A percentile compares a stretch with the other conserved stretches of the same genome.
Evolutionary conservation across 2,113 vertebrate genomes (phyloP).

Genomic region (Natator depressus): DNA sequence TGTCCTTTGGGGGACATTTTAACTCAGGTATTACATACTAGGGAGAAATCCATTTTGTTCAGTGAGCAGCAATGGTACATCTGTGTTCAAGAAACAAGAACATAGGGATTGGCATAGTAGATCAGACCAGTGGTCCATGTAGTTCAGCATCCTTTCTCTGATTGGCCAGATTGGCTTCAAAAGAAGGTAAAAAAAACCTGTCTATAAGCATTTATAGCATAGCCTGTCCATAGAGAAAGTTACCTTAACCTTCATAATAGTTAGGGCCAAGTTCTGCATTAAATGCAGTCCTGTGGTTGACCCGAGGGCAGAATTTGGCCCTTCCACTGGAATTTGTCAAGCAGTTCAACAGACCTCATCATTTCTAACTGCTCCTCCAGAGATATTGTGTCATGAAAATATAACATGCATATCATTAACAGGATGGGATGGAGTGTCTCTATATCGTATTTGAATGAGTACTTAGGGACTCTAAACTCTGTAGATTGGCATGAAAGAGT

Average conservation of each 20-base stretch:
- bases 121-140: not conserved
- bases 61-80: not conserved
- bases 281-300: not conserved
- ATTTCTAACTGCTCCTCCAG: slow-evolving; percentile 2
- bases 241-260: not conserved
- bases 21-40: not conserved
- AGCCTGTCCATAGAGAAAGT: not conserved
- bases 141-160: slow-evolving; percentile 22
- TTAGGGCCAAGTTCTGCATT: not conserved
- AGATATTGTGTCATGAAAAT: slow-evolving; percentile 4
- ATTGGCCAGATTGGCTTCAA: not conserved
- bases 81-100: not conserved
- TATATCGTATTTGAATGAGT: not conserved
- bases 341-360: not conserved
- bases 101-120: not conserved
- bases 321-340: not conserved
- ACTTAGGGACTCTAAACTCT: not conserved
- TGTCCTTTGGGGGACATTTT: not conserved
- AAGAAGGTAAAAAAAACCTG: not conserved
- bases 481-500: not conserved
- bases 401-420: not conserved
- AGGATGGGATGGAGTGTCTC: not conserved
- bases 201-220: not conserved
- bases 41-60: slow-evolving; percentile 6
- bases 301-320: not conserved